These are phyloP conservation scores for Hepsetus odoe DNA, from an alignment of 2,113 vertebrate species.

Conservation along the genomic window DNA sequence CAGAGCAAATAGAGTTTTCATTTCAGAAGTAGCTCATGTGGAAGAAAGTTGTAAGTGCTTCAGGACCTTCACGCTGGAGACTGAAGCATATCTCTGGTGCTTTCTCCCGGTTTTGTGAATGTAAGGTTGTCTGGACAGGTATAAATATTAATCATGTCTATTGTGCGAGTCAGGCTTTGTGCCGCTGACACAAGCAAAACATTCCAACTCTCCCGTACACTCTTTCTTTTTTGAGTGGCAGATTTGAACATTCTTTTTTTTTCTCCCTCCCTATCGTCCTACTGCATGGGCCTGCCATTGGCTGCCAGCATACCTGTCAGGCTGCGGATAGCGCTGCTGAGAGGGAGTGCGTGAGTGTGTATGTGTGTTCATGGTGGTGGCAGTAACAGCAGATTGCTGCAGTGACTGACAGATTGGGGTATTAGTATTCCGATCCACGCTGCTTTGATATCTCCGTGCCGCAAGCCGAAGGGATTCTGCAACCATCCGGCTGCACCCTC, in stretches of 20 bases:
- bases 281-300: constrained; percentile 25
- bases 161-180: constrained; percentile 50
- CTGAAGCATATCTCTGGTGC: background rate
- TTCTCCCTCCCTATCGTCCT: constrained; percentile 1
- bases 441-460: constrained; percentile 55
- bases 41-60: constrained; percentile 14
- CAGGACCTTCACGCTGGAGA: constrained; percentile 15
- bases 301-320: constrained; percentile 42
- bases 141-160: constrained; percentile 59
- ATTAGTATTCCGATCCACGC: constrained; percentile 59
- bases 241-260: constrained; percentile 40
- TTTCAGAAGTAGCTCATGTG: constrained; percentile 18
- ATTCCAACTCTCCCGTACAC: constrained; percentile 22
- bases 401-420: constrained; percentile 51
- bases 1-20: constrained; percentile 22
- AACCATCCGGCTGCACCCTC: constrained; percentile 38
- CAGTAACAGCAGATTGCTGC: constrained; percentile 43
- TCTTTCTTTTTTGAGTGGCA: constrained; percentile 48
- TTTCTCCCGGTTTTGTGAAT: constrained; percentile 27
- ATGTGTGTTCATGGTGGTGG: constrained; percentile 20
- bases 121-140: constrained; percentile 44
- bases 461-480: constrained; percentile 39
- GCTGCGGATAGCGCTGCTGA: constrained; percentile 5
- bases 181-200: constrained; percentile 50
- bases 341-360: background rate